Evolutionary conservation across 2,797 vertebrate species (phyloP).

Genomic region (Protosalanx chinensis): DNA sequence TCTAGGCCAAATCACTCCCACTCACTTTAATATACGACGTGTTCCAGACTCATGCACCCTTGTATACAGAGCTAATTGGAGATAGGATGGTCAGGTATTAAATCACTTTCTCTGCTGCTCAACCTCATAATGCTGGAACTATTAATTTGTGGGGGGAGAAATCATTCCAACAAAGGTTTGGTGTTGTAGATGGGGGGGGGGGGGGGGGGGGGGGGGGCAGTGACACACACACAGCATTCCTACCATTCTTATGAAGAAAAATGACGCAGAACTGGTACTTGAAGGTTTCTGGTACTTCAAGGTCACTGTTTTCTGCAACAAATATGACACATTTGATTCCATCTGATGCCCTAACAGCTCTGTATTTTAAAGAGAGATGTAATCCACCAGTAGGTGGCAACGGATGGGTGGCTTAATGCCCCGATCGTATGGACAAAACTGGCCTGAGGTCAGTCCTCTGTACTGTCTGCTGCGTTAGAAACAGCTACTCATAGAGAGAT

Average conservation of each 20-base stretch:
- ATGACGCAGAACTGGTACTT: no score
- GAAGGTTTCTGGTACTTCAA: no score
- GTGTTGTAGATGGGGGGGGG: not conserved
- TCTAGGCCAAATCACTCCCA: constrained; percentile 66
- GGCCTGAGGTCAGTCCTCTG: not conserved
- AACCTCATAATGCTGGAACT: constrained; percentile 36
- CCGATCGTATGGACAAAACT: constrained; percentile 4
- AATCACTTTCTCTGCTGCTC: constrained; percentile 58
- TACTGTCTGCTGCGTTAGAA: constrained; percentile 33
- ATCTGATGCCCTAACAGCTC: not conserved
- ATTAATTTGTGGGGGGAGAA: constrained; percentile 41
- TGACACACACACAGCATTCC: no score
- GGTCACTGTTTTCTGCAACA: no score
- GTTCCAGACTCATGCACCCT: constrained; percentile 59
- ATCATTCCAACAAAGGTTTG: not conserved
- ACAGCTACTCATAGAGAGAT: constrained; percentile 16
- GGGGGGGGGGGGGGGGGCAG: no score
- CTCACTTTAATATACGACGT: constrained; percentile 65
- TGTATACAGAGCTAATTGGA: constrained; percentile 62
- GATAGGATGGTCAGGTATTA: constrained; percentile 49
- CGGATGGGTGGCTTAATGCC: constrained; percentile 15
- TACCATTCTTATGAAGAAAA: no score
- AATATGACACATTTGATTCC: no score
- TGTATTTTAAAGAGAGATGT: not conserved
- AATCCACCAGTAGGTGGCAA: constrained; percentile 40